These are phyloP conservation scores for Pantherophis guttatus DNA, from an alignment of 2,113 vertebrate species.

Conservation along the genomic window DNA sequence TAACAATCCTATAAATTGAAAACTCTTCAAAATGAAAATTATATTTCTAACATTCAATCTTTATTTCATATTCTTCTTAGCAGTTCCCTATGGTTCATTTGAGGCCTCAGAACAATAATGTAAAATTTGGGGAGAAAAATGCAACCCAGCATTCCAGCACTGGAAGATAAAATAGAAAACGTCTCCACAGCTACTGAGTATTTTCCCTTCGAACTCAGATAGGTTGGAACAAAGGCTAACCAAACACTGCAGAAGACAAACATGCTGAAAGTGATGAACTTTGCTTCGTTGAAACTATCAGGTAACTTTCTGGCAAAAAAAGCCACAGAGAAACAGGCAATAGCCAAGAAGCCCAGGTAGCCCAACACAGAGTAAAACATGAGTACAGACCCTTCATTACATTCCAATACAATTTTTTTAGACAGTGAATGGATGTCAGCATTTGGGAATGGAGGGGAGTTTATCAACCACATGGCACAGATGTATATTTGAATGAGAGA, in stretches of 20 bases:
- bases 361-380: neutral
- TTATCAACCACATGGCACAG: neutral
- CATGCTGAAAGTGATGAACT: neutral
- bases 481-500: neutral
- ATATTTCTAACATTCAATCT: neutral
- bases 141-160: neutral
- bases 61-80: neutral
- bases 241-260: neutral
- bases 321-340: neutral
- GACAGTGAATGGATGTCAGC: neutral
- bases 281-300: neutral
- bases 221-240: neutral
- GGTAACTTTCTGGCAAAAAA: neutral
- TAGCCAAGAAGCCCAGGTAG: neutral
- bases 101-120: neutral
- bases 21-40: neutral
- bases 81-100: neutral
- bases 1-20: neutral
- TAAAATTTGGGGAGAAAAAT: neutral
- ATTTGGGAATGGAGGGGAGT: neutral
- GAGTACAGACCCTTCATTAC: too few species aligned
- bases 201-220: neutral
- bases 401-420: neutral
- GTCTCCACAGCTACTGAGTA: neutral
- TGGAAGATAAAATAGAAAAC: neutral